Base-by-base conservation (phyloP, 2,113 vertebrate genomes). In the Excalfactoria chinensis region DNA sequence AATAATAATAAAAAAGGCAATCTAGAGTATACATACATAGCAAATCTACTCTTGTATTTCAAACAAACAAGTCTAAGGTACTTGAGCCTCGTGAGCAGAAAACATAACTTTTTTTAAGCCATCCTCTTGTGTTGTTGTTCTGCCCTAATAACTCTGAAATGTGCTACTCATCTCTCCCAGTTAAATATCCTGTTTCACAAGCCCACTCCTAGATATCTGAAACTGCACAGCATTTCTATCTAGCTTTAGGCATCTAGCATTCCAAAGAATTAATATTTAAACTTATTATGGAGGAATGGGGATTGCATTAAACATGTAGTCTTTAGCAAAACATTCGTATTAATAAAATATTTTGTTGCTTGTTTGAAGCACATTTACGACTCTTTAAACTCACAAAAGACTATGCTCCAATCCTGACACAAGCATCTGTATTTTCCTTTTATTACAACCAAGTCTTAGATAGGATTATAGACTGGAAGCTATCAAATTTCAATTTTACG, bases 241-340 rank as follows among this genome's bases (percentile, higher is more conserved):
- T 98, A 95, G 98, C 97, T 98, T 95, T 97, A 97, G 98, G 97
- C 97, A 97, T 97, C 97, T 96, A 95, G 94, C 97, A 98, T 98
- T 98, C 98, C 98, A 97, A 96, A 97, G 97, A 98, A 98, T 98
- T 98, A 98, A 98, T 97, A 98, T 97, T 98, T 98, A 98, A 98
- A 98, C 97, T 96, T 97, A 97, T 97, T 98, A 98, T 96, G 96
- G 97, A 98, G 96, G 97, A 97, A 97, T 95, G 95, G 92, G 88
- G 95, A 97, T 96, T 97, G 96, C 51, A 55, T 95, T 98, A 97
- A 97, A 93, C 97, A 96, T 88, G 93, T 87, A 97, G 94, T 95
- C 97, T 97, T 97, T 97, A 97, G 94, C 92, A 97, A 97, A 94
- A 95, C 95, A 96, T 95, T 95, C 86, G 86, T 91, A 93, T 89